phyloP scores from a whole-genome alignment of 1,140 invertebrate species.

The Samia ricini region DNA sequence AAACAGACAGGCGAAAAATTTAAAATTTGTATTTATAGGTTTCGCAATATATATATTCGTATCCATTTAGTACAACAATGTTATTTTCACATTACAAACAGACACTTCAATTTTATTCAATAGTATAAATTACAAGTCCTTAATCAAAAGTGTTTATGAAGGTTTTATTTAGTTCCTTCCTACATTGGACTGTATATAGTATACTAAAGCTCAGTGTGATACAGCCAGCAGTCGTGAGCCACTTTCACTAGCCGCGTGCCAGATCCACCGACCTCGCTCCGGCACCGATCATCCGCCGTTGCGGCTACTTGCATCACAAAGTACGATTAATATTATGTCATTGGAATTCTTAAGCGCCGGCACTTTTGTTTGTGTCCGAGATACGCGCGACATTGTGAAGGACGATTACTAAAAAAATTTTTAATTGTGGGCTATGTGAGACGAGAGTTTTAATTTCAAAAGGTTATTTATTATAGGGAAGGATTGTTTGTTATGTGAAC shows the following conservation, averaged over 20 bases:
- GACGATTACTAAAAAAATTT: constrained; percentile 30
- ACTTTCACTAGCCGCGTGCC: constrained; percentile 59
- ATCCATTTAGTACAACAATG: no score
- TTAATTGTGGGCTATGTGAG: constrained; percentile 1
- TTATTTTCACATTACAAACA: no score
- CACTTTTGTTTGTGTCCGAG: constrained; percentile 24
- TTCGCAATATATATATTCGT: no score
- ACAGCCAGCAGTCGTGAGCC: constrained; percentile 30
- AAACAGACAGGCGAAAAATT: no score
- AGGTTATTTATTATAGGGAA: no score
- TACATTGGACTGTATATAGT: background rate
- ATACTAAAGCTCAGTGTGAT: background rate
- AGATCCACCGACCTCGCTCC: constrained; percentile 32
- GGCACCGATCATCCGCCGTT: constrained; percentile 21
- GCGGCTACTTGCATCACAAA: constrained; percentile 41
- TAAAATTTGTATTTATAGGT: no score
- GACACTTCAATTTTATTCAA: no score
- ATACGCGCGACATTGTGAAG: constrained; percentile 45
- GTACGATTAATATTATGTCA: constrained; percentile 45
- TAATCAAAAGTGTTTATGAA: background rate
- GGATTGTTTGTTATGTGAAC: no score
- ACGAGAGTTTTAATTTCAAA: no score
- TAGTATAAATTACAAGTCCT: no score
- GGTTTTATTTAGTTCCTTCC: background rate
- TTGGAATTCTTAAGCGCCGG: constrained; percentile 34